Evolutionary conservation across 2,888 invertebrate species (phyloP).

Genomic region (Callyntrura sp.): DNA sequence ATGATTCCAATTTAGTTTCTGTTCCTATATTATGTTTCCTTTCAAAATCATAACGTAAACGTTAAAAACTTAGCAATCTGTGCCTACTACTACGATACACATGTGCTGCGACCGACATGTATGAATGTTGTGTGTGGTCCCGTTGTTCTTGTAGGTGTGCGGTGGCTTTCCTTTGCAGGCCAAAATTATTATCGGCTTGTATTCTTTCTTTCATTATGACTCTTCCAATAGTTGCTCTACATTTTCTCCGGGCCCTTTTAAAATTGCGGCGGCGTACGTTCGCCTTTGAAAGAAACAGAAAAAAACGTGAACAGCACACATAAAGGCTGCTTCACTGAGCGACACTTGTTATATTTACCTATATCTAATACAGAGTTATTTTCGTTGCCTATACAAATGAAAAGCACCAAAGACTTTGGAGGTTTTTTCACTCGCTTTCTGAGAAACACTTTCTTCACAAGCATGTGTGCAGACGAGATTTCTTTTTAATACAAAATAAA

Average conservation of each 20-base stretch:
- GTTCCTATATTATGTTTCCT: background rate
- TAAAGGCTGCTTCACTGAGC: constrained; percentile 21
- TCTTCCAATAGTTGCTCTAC: constrained; percentile 19
- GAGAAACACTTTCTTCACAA: background rate
- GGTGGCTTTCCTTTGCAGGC: constrained; percentile 12
- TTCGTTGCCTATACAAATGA: background rate
- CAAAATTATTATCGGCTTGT: constrained; percentile 74
- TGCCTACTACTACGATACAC: background rate
- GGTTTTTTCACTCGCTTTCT: constrained; percentile 7
- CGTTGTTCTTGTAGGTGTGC: constrained; percentile 3
- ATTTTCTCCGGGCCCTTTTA: constrained; percentile 37
- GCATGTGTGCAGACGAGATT: no score
- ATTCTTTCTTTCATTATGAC: constrained; percentile 39
- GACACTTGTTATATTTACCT: background rate
- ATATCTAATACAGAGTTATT: background rate
- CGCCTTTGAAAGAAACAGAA: constrained; percentile 5
- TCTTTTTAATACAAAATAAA: no score
- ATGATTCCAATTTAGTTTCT: background rate
- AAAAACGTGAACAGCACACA: constrained; percentile 60
- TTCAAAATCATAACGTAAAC: background rate
- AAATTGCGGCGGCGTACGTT: constrained; percentile 30
- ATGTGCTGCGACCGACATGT: background rate
- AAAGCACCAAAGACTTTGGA: constrained; percentile 16
- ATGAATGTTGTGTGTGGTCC: constrained; percentile 3
- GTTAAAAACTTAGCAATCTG: background rate